phyloP scores from a whole-genome alignment of 2,888 invertebrate genomes.

The Microdon myrmicae region DNA sequence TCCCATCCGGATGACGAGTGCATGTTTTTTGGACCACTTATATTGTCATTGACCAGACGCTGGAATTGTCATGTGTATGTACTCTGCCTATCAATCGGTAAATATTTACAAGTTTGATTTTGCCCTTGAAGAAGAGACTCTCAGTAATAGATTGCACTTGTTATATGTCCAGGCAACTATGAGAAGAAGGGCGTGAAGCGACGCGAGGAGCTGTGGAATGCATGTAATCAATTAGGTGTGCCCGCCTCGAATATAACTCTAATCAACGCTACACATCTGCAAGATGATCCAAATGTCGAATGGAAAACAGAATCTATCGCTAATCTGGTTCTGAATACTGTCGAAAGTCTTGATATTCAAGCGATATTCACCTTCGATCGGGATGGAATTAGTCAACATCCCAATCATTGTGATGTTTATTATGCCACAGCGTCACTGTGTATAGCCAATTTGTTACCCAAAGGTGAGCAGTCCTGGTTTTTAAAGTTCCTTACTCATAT shows the following conservation, averaged over 20 bases:
- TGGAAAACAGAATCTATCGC: constrained; percentile 80
- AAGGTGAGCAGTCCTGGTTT: constrained; percentile 70
- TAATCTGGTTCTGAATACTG: constrained; percentile 72
- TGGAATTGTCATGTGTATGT: constrained; percentile 78
- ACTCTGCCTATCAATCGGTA: constrained; percentile 87
- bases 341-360: constrained; percentile 81
- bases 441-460: constrained; percentile 78
- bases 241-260: constrained; percentile 79
- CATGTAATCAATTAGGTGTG: constrained; percentile 84
- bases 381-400: constrained; percentile 91
- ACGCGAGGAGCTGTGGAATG: constrained; percentile 82
- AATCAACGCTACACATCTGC: constrained; percentile 77
- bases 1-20: constrained; percentile 99
- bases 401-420: constrained; percentile 89
- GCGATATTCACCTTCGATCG: constrained; percentile 94
- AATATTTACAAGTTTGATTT: constrained; percentile 40
- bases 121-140: background rate
- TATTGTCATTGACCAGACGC: constrained; percentile 75
- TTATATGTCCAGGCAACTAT: constrained; percentile 70
- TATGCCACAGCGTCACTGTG: constrained; percentile 83
- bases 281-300: constrained; percentile 78
- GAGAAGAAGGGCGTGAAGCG: constrained; percentile 74
- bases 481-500: constrained; percentile 14
- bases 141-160: background rate
- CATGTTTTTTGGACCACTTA: constrained; percentile 97